These are phyloP conservation scores for Gasterosteus nipponicus DNA, from an alignment of 2,113 vertebrate genomes.

Conservation along the genomic window DNA sequence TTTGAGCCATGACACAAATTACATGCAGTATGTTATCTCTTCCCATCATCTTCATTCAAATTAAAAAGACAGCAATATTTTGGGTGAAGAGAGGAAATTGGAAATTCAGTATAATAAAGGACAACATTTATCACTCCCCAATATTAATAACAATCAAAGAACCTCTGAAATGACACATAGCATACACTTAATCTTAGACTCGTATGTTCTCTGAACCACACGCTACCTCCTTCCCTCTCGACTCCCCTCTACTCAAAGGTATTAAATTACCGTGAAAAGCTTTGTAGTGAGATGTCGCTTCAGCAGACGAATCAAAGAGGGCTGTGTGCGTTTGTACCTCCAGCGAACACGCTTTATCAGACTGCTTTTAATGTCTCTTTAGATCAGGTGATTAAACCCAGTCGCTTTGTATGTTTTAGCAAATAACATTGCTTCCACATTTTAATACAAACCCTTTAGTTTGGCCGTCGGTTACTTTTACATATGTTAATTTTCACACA, in stretches of 20 bases:
- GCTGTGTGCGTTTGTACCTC: constrained; percentile 39
- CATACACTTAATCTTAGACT: background rate
- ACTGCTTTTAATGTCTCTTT: constrained; percentile 36
- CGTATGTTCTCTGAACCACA: constrained; percentile 8
- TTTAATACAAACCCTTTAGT: constrained; percentile 14
- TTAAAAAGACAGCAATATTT: background rate
- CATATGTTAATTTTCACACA: constrained; percentile 16
- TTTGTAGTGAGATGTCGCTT: constrained; percentile 40
- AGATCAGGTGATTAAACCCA: constrained; percentile 65
- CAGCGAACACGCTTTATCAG: constrained; percentile 64
- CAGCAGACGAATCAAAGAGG: constrained; percentile 48
- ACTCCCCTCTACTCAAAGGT: constrained; percentile 4
- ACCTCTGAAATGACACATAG: background rate
- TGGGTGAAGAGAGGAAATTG: background rate
- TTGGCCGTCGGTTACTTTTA: constrained; percentile 3
- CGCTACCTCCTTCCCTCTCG: background rate
- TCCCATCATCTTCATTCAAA: background rate
- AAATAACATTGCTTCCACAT: constrained; percentile 28
- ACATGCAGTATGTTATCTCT: background rate
- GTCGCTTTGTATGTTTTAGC: constrained; percentile 58
- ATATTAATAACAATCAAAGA: constrained; percentile 26
- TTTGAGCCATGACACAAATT: background rate
- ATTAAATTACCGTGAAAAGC: constrained; percentile 37
- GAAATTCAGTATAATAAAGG: background rate
- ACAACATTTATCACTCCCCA: background rate